phyloP scores from a whole-genome alignment of 37 sponge, comb jelly and placozoan species.

The Aphrocallistes beatrix region DNA sequence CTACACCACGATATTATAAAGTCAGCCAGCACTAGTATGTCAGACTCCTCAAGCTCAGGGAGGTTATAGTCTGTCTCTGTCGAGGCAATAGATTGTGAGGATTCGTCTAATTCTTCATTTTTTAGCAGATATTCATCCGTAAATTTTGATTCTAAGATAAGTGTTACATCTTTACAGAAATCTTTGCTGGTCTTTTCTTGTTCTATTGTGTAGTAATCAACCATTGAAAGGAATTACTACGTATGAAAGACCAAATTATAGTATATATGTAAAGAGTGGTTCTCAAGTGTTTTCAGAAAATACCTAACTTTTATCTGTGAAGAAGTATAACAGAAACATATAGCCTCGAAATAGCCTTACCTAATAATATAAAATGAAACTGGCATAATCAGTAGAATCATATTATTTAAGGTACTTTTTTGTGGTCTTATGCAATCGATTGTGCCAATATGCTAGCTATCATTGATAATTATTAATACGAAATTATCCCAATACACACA shows the following conservation, averaged over 20 bases:
- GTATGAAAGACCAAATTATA: neutral
- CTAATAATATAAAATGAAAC: too few relatives aligned
- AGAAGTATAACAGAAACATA: too few relatives aligned
- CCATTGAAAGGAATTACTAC: neutral
- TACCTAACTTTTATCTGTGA: too few relatives aligned
- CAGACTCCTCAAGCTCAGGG: neutral
- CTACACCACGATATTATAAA: conserved; percentile 7
- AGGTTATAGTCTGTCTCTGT: neutral
- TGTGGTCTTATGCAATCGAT: too few relatives aligned
- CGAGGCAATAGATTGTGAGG: too few relatives aligned
- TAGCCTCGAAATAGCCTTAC: too few relatives aligned
- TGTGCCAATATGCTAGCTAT: too few relatives aligned
- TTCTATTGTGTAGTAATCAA: neutral
- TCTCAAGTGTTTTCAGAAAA: too few relatives aligned
- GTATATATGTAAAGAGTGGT: neutral
- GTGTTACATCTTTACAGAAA: neutral
- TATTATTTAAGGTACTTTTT: too few relatives aligned
- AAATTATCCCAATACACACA: too few relatives aligned
- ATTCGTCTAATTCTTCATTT: neutral
- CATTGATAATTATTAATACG: too few relatives aligned
- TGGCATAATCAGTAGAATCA: too few relatives aligned
- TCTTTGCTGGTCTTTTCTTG: neutral
- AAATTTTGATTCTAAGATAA: neutral
- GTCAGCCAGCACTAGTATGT: neutral
- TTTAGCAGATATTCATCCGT: neutral